Evolutionary conservation across 1,140 invertebrate species (phyloP), one percentile per base, ranked within the genome.

Genomic region (Anastrepha obliqua): DNA sequence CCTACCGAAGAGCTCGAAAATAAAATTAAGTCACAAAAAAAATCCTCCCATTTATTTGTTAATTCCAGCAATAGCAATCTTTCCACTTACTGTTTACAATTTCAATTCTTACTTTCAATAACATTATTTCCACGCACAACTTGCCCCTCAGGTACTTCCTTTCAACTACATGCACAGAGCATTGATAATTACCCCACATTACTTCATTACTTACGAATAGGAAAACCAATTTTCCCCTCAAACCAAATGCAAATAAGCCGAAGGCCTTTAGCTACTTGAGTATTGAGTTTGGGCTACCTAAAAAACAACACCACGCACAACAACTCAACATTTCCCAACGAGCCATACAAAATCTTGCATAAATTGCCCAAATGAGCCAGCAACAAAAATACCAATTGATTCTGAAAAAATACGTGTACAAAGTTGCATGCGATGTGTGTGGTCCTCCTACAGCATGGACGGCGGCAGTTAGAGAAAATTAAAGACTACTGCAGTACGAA

Each of bases 181-280:
- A 55, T 74, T 55, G 20, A 15, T 81, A 81, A 81, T 81, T 81
- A 58, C 20, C 17, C 9, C 17, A n/a, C 47, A 81, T 81, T 81
- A 55, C 74, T 81, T 2, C 11, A 55, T 11, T 55, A 55, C 17
- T 13, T 47, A 47, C 70, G 17, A 55, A 81, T 8, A 81, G 47
- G 74, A 81, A 81, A 81, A 81, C 51, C 74, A 81, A 81, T 81
- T 81, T 81, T 42, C 47, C n/a, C 15, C 74, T 81, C 11, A 81
- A 9, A 13, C n/a, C 47, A 6, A 55, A 81, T 81, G 74, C 74
- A 81, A 81, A 81, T 81, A 81, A 29, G 13, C 74, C 47, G 1
- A 55, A 51, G 74, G 7, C 44, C 55, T 51, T 81, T 55, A 55
- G 74, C 74, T 81, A 81, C 74, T 81, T n/a, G n/a, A 81, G 74